phyloP scores from a whole-genome alignment of 2,888 invertebrate genomes.

The Cremastobaeus sp. region DNA sequence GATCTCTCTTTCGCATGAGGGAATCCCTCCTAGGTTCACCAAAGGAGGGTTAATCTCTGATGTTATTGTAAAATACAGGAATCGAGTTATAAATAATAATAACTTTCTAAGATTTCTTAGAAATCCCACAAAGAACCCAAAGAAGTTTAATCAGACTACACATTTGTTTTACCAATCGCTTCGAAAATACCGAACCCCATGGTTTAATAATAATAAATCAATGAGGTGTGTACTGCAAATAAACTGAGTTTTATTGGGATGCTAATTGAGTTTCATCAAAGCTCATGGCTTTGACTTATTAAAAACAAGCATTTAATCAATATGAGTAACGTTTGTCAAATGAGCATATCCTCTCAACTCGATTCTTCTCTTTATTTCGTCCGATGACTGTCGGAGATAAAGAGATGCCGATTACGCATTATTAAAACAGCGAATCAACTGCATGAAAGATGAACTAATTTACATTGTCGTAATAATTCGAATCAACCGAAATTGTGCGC shows the following conservation, averaged over 20 bases:
- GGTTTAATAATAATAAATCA: too few species aligned
- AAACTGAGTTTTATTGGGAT: slow-evolving; percentile 12
- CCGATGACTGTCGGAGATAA: slow-evolving; percentile 5
- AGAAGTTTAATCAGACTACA: too few species aligned
- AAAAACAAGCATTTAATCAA: slow-evolving; percentile 17
- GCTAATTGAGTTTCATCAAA: slow-evolving; percentile 19
- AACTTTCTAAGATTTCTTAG: too few species aligned
- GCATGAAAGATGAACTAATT: slow-evolving; percentile 16
- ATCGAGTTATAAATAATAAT: too few species aligned
- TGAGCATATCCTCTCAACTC: slow-evolving; percentile 5
- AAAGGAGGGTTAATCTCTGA: too few species aligned
- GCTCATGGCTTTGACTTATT: not conserved
- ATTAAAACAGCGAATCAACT: slow-evolving; percentile 9
- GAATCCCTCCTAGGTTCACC: too few species aligned
- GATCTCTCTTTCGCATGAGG: too few species aligned
- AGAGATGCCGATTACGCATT: slow-evolving; percentile 11
- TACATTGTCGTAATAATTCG: slow-evolving; percentile 15
- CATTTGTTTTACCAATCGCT: too few species aligned
- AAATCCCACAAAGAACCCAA: too few species aligned
- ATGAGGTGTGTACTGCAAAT: not conserved
- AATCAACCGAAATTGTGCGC: too few species aligned
- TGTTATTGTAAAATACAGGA: too few species aligned
- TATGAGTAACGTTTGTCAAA: slow-evolving; percentile 7
- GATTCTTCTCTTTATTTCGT: slow-evolving; percentile 6
- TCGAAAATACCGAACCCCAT: too few species aligned